A percentile compares a stretch with the other conserved stretches of the same genome.
Conservation (phyloP, 2,888 invertebrate species). For the Cephus runcator region DNA sequence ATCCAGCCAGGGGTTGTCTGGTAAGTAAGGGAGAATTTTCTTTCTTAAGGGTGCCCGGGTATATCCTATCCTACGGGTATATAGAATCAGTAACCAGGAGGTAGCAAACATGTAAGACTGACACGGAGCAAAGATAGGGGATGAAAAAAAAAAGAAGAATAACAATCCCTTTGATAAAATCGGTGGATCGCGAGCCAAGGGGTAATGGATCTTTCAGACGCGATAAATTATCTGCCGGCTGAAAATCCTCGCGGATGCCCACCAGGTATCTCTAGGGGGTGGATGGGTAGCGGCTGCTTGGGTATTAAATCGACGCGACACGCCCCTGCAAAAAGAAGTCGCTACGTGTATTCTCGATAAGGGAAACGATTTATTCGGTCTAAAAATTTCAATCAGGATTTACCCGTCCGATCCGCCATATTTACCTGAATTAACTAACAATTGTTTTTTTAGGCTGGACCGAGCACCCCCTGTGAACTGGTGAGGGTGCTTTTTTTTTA, state of each 20-base stretch:
- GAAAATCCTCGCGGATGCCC: background rate
- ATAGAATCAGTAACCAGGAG: background rate
- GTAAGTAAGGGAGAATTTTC: background rate
- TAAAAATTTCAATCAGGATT: background rate
- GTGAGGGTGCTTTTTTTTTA: background rate
- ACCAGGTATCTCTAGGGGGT: background rate
- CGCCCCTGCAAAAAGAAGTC: background rate
- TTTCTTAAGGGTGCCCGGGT: background rate
- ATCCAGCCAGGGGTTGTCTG: slow-evolving; percentile 4
- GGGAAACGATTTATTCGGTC: background rate
- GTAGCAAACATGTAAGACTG: background rate
- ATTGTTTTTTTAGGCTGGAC: background rate
- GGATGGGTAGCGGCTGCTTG: background rate
- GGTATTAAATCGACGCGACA: background rate
- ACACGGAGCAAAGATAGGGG: background rate
- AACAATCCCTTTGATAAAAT: background rate
- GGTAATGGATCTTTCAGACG: background rate
- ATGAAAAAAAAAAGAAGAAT: background rate
- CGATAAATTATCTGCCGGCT: background rate
- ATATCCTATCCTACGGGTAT: too few species aligned
- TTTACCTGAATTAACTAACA: background rate
- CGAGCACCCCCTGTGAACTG: background rate
- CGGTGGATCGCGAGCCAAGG: background rate
- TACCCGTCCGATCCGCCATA: background rate
- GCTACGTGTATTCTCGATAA: background rate